Percentiles rank a stretch among this genome's conserved stretches.
Conservation (phyloP, 2,113 vertebrate genomes). For the Psephotus haematonotus region DNA sequence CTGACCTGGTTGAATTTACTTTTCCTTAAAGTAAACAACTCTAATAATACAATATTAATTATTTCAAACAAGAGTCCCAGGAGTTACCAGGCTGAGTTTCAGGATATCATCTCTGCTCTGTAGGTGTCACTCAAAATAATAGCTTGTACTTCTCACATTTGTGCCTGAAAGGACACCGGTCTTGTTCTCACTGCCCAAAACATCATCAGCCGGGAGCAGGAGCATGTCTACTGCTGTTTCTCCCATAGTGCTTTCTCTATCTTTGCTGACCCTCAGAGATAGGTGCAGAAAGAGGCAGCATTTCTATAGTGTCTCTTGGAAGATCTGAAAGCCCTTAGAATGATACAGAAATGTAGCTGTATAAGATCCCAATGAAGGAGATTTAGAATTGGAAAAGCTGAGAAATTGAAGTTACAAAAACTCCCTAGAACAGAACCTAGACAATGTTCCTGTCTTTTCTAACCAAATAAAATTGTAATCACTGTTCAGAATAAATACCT, state of each 20-base stretch:
- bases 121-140: constrained; percentile 1
- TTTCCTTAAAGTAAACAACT: not conserved
- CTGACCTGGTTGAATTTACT: not conserved
- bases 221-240: not conserved
- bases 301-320: not conserved
- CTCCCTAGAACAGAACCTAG: not conserved
- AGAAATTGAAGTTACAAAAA: not conserved
- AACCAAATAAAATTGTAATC: not conserved
- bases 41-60: not conserved
- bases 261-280: not conserved
- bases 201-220: not conserved
- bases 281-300: not conserved
- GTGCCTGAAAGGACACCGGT: not conserved
- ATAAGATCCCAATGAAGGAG: not conserved
- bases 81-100: not conserved
- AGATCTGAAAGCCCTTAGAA: not conserved
- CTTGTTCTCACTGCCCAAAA: not conserved
- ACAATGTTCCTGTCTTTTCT: not conserved
- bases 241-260: not conserved
- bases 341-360: not conserved
- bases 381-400: not conserved
- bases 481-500: not conserved
- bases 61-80: not conserved
- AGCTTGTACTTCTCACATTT: not conserved
- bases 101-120: not conserved